Evolutionary conservation across 2,113 vertebrate species (phyloP).

Genomic region (Cryptoleucopteryx plumbea): DNA sequence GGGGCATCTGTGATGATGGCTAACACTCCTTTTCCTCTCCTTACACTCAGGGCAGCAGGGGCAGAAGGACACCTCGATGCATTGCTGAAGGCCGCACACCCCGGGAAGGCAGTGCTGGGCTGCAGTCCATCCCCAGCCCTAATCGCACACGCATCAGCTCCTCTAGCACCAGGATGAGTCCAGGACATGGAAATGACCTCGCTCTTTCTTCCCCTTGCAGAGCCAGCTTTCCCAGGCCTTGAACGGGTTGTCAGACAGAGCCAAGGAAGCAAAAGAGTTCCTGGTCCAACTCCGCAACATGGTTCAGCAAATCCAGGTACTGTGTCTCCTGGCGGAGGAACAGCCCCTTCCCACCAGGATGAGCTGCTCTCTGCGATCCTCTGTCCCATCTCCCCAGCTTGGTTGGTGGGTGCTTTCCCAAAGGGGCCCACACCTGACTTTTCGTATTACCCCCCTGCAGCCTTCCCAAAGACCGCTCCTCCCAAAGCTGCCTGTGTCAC

Average conservation of each 20-base stretch:
- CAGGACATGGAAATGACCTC: background rate
- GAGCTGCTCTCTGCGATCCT: background rate
- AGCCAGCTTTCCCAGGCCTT: conserved; percentile 96
- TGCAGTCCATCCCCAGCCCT: background rate
- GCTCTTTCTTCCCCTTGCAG: conserved; percentile 64
- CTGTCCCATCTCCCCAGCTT: background rate
- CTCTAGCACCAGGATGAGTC: background rate
- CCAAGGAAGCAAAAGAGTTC: conserved; percentile 97
- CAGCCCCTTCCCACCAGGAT: background rate
- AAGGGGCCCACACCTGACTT: background rate
- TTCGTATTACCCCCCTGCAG: rapidly evolving
- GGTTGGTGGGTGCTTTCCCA: background rate
- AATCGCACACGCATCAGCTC: background rate
- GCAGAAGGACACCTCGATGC: background rate
- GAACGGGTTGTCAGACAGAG: conserved; percentile 92
- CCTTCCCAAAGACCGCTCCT: background rate
- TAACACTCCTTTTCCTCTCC: background rate
- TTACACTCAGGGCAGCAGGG: background rate
- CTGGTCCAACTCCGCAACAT: conserved; percentile 94
- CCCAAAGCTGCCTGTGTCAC: background rate
- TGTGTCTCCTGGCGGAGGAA: background rate
- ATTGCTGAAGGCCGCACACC: background rate
- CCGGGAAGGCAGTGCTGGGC: background rate
- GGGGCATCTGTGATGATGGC: rapidly evolving
- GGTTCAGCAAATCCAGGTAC: conserved; percentile 97